A percentile compares a stretch with the other conserved stretches of the same genome.
phyloP scores from a whole-genome alignment of 2,888 invertebrate genomes.

The Aphidius colemani region DNA sequence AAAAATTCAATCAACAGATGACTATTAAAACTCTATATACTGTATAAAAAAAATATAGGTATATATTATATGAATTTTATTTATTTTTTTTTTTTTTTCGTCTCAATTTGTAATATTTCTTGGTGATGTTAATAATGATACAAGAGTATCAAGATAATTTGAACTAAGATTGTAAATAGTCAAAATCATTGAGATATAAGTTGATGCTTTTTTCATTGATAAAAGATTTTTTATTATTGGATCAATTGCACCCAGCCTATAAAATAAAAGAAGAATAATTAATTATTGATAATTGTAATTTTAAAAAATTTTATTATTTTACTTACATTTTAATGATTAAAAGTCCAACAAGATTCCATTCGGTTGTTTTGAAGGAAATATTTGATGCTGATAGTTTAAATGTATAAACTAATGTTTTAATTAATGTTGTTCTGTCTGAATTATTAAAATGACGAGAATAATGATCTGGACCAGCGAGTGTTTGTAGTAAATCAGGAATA shows the following conservation, averaged over 20 bases:
- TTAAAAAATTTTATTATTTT: background rate
- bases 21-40: too few relatives aligned
- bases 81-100: too few relatives aligned
- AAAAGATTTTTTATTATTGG: constrained; percentile 44
- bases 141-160: constrained; percentile 48
- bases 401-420: constrained; percentile 64
- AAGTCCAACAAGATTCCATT: constrained; percentile 75
- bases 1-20: too few relatives aligned
- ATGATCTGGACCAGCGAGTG: constrained; percentile 55
- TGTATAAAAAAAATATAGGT: too few relatives aligned
- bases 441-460: constrained; percentile 37
- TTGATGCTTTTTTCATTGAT: constrained; percentile 44
- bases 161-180: constrained; percentile 53
- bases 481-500: constrained; percentile 65
- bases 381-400: constrained; percentile 73
- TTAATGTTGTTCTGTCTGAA: constrained; percentile 37
- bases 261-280: constrained; percentile 17
- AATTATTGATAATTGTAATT: constrained; percentile 3
- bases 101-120: too few relatives aligned
- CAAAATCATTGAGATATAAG: constrained; percentile 53
- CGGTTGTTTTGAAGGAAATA: constrained; percentile 72
- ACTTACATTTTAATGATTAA: constrained; percentile 71
- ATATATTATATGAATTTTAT: too few relatives aligned
- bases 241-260: constrained; percentile 50
- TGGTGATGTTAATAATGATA: constrained; percentile 35